These are phyloP conservation scores for Macrochelys suwanniensis DNA, from an alignment of 2,797 vertebrate genomes.

Conservation along the genomic window DNA sequence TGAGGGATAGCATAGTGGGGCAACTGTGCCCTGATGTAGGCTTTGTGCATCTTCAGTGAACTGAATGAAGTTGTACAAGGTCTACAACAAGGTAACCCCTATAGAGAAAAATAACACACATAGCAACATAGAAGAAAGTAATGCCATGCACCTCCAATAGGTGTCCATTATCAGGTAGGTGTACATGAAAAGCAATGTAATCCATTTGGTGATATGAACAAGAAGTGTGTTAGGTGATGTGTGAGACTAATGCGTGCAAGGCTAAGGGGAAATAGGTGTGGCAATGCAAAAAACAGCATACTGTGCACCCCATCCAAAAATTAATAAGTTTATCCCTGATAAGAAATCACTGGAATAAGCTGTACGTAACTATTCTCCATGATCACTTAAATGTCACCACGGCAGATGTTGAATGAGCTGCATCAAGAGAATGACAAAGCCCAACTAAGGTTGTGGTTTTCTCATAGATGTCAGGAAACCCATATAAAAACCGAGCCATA, in stretches of 20 bases:
- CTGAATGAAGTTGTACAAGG: neutral
- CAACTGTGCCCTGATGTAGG: neutral
- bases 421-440: neutral
- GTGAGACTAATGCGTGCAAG: neutral
- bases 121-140: neutral
- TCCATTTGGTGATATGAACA: fast-evolving
- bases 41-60: neutral
- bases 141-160: fast-evolving
- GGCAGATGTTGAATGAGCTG: fast-evolving
- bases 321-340: neutral
- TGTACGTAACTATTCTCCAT: neutral
- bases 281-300: neutral
- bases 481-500: neutral
- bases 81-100: neutral
- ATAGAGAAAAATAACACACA: neutral
- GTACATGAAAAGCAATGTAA: neutral
- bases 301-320: neutral
- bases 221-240: fast-evolving
- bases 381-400: neutral
- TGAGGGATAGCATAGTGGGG: neutral
- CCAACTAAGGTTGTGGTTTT: neutral
- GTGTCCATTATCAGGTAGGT: neutral
- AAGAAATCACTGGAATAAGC: neutral
- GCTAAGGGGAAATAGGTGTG: neutral
- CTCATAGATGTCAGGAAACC: neutral